Base-by-base conservation (phyloP, 2,113 vertebrate species). In the Thomomys bottae region DNA sequence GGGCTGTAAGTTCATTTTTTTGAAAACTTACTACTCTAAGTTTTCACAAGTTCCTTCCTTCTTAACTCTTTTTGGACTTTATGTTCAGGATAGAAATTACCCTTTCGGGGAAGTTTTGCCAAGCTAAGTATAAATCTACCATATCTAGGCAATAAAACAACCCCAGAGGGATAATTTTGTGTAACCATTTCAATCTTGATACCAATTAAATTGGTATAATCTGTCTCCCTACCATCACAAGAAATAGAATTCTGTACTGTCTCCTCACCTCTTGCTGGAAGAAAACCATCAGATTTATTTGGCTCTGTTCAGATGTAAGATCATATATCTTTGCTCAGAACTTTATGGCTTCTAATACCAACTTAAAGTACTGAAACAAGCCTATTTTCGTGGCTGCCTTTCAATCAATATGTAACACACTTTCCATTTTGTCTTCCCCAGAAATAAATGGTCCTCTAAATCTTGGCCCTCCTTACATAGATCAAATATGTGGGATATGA, bases 141-240 rank as follows among this genome's bases (percentile, higher is more conserved):
- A 26, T 72, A 93, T 57, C 42, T 78, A 67, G 36, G 86, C 80
- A 84, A 54, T 73, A 79, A 91, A 94, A 92, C 57, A 92, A 34
- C 70, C 92, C 90, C 45, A n/a, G 59, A 84, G 92, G 92, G 67
- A 84, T 94, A 90, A 96, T 94, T 95, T 54, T 90, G 78, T 93
- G 75, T 64, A 95, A 75, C 80, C 73, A 64, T 95, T 94, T 93
- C 92, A 68, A 93, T 95, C 81, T 90, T 87, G 82, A 84, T 85
- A 42, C 80, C 92, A 94, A 91, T 92, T 97, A 93, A 93, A 68
- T 93, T 92, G 73, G 76, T 86, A 36, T 80, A 81, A 91, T 92
- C 54, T 57, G 40, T 78, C 78, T 95, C 40, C 68, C 66, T 2
- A 24, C 9, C 0, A 0, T 59, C 96, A 89, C 68, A 95, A 64